Evolutionary conservation across 2,113 vertebrate genomes (phyloP).

Genomic region (Nycticebus coucang): DNA sequence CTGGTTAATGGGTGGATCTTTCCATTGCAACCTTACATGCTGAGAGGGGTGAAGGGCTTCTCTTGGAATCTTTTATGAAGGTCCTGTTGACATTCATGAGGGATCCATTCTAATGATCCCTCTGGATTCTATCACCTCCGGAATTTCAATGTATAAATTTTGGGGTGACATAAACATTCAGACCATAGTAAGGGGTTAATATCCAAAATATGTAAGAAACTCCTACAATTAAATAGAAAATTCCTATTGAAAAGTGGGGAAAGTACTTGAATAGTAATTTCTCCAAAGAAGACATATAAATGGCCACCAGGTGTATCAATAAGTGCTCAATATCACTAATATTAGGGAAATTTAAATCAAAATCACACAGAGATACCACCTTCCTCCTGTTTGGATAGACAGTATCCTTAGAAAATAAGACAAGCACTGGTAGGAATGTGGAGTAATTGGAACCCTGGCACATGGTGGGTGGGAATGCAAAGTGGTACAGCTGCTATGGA

Average conservation of each 20-base stretch:
- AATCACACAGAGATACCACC: neutral
- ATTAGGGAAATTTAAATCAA: neutral
- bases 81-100: neutral
- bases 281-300: neutral
- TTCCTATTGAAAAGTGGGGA: neutral
- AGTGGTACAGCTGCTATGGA: neutral
- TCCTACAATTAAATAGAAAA: neutral
- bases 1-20: neutral
- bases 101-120: neutral
- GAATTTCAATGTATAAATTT: neutral
- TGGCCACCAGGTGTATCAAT: neutral
- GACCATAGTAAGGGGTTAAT: neutral
- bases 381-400: neutral
- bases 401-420: neutral
- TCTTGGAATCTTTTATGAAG: neutral
- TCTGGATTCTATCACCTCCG: too few relatives aligned
- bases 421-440: neutral
- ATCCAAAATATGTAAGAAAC: neutral
- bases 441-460: neutral
- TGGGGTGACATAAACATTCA: neutral
- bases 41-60: neutral
- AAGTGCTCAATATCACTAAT: neutral
- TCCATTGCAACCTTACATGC: neutral
- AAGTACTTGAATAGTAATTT: neutral
- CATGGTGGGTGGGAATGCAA: neutral